Percentiles rank a stretch among this genome's conserved stretches.
Conservation (phyloP, 2,888 invertebrate species). For the Lasiommata megera region DNA sequence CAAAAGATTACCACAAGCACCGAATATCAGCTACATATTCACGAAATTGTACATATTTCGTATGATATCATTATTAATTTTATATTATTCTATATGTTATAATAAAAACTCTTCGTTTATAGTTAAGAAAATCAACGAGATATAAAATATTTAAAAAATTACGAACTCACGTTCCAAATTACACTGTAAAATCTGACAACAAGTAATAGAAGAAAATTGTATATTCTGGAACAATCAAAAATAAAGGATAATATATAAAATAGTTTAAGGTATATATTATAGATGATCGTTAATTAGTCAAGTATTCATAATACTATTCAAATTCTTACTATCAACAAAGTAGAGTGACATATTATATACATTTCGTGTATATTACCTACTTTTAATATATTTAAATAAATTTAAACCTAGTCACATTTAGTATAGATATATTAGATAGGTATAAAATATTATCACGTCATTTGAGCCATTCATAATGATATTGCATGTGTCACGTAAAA, state of each 20-base stretch:
- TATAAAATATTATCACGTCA: conserved; percentile 34
- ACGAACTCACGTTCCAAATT: background rate
- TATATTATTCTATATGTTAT: background rate
- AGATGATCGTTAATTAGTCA: no score
- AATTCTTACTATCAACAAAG: no score
- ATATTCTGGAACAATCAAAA: no score
- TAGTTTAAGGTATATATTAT: no score
- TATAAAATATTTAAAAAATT: conserved; percentile 6
- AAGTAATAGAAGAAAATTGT: background rate
- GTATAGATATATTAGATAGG: conserved; percentile 20
- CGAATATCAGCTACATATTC: background rate
- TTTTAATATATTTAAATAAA: background rate
- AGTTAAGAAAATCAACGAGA: conserved; percentile 2
- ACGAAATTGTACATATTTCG: background rate
- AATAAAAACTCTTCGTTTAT: background rate
- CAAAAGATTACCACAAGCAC: background rate
- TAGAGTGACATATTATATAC: background rate
- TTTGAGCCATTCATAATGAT: conserved; percentile 32
- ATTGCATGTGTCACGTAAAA: background rate
- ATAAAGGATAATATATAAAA: no score
- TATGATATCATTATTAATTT: background rate
- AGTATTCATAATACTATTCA: no score
- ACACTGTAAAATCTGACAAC: background rate
- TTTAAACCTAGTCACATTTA: background rate
- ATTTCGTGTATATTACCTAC: background rate